phyloP scores from a whole-genome alignment of 2,113 vertebrate genomes.

The Orthonyx spaldingii region DNA sequence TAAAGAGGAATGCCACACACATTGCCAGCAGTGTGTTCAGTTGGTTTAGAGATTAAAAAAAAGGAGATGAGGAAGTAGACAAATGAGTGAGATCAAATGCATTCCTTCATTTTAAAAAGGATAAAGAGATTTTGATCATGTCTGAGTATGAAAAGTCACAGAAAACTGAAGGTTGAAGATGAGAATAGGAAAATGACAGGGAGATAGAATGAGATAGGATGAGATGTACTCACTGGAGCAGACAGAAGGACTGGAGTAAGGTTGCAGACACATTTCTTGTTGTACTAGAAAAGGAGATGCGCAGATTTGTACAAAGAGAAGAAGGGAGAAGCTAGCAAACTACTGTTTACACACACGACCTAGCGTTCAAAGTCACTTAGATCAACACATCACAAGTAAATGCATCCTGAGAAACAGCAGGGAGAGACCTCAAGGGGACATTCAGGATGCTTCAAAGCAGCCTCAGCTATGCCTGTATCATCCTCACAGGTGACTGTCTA shows the following conservation, averaged over 20 bases:
- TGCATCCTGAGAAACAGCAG: background rate
- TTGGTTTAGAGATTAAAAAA: background rate
- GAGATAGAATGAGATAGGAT: background rate
- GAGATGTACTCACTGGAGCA: background rate
- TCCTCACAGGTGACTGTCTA: background rate
- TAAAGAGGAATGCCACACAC: background rate
- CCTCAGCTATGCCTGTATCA: background rate
- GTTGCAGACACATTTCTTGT: background rate
- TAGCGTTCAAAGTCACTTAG: background rate
- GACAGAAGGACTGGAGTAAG: background rate
- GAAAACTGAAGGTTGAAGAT: background rate
- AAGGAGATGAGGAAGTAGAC: background rate
- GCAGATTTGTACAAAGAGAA: background rate
- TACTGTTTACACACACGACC: background rate
- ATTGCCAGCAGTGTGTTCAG: background rate
- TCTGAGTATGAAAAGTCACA: background rate
- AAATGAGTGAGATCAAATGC: background rate
- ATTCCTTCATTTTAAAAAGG: background rate
- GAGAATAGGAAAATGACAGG: background rate
- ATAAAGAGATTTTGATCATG: background rate
- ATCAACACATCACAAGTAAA: background rate
- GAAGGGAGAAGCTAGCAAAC: background rate
- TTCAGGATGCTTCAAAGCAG: background rate
- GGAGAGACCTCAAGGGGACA: background rate
- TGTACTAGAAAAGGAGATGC: background rate